Conservation (phyloP, 2,113 vertebrate genomes). For the Butorides virescens region DNA sequence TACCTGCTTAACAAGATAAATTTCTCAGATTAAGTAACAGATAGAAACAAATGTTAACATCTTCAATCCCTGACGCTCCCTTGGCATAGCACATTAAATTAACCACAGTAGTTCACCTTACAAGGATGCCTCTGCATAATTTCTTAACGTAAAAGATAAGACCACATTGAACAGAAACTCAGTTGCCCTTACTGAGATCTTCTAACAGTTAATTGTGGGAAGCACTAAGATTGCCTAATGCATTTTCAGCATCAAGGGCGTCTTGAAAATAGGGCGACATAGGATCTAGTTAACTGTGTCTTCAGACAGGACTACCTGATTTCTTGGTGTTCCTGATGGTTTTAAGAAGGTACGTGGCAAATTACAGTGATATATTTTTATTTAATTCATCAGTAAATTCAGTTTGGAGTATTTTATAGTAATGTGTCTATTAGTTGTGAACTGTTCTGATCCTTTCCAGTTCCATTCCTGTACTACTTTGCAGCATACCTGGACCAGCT, state of each 20-base stretch:
- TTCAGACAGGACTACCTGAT: not conserved
- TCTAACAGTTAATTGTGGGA: not conserved
- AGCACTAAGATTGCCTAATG: not conserved
- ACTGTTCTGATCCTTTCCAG: not conserved
- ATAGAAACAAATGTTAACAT: not conserved
- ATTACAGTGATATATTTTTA: not conserved
- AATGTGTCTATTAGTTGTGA: not conserved
- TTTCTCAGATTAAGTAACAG: not conserved
- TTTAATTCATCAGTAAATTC: not conserved
- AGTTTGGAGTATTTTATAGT: not conserved
- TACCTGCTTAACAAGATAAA: not conserved
- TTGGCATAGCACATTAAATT: not conserved
- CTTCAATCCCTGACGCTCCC: not conserved
- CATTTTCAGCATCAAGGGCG: not conserved
- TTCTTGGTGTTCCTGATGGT: not conserved
- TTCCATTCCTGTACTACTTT: not conserved
- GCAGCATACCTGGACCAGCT: not conserved
- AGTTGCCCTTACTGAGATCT: not conserved
- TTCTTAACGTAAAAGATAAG: not conserved
- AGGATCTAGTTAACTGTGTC: not conserved
- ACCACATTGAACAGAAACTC: not conserved
- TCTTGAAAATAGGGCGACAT: not conserved
- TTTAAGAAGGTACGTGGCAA: not conserved
- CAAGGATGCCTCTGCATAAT: not conserved
- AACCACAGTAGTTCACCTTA: not conserved